Evolutionary conservation across 1,140 invertebrate genomes (phyloP).

Genomic region (Caenorhabditis tropicalis): DNA sequence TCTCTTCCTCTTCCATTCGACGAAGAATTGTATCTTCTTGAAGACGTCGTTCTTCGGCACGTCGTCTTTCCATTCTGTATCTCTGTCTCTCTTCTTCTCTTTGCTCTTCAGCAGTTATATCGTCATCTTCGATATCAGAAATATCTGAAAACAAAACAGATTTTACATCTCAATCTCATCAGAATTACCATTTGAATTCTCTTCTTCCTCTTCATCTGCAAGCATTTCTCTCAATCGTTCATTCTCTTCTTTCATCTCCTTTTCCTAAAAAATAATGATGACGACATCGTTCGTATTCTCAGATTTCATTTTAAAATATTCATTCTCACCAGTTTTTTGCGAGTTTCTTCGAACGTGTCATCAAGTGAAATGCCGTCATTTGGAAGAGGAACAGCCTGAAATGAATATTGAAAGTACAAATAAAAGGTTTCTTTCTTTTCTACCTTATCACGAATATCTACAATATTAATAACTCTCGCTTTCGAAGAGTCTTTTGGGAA

Average conservation of each 20-base stretch:
- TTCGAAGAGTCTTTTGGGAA: constrained; percentile 16
- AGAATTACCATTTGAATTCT: constrained; percentile 7
- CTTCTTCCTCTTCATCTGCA: constrained; percentile 50
- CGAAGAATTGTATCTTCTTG: constrained; percentile 42
- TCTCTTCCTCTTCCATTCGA: constrained; percentile 47
- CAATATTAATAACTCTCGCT: constrained; percentile 13
- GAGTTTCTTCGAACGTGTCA: constrained; percentile 46
- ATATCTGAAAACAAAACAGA: not conserved
- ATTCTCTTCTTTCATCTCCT: constrained; percentile 49
- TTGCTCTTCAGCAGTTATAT: constrained; percentile 15
- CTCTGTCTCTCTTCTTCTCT: constrained; percentile 16
- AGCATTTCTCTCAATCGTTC: constrained; percentile 47
- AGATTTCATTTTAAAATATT: not conserved
- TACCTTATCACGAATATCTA: constrained; percentile 22
- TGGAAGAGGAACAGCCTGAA: constrained; percentile 34
- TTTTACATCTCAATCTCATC: not conserved
- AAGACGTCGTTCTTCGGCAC: constrained; percentile 22
- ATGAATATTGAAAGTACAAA: not conserved
- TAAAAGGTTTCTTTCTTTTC: not conserved
- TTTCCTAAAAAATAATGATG: constrained; percentile 2
- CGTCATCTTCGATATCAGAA: not conserved
- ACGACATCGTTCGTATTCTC: not conserved
- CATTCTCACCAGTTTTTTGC: constrained; percentile 34
- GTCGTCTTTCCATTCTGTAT: constrained; percentile 25
- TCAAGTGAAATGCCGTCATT: constrained; percentile 45